A percentile compares a stretch with the other conserved stretches of the same genome.
Evolutionary conservation across 2,113 vertebrate species (phyloP).

Genomic region (Ailuropoda melanoleuca): DNA sequence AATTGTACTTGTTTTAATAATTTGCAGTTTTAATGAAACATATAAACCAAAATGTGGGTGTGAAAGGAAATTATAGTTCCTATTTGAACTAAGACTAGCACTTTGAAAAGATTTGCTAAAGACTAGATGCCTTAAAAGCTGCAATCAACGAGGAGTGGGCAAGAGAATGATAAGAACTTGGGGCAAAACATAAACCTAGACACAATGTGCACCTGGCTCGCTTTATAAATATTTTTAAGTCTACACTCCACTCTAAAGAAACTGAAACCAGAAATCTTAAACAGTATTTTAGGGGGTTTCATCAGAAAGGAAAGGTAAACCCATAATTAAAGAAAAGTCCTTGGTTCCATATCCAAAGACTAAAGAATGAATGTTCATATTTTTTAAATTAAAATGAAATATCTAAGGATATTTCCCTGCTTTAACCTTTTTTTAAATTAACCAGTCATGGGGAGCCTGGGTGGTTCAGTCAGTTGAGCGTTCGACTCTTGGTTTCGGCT

Average conservation of each 20-base stretch:
- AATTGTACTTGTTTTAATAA: not conserved
- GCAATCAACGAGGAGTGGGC: not conserved
- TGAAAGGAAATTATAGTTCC: not conserved
- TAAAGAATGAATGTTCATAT: not conserved
- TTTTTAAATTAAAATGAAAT: conserved; percentile 38
- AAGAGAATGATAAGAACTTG: not conserved
- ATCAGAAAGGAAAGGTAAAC: not conserved
- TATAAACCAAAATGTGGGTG: not conserved
- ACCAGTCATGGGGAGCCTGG: no score
- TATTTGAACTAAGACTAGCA: not conserved
- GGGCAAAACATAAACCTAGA: not conserved
- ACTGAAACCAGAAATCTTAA: not conserved
- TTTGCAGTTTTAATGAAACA: conserved; percentile 7
- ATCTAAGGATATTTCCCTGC: not conserved
- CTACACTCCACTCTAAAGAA: not conserved
- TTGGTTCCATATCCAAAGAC: not conserved
- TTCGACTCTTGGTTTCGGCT: not conserved
- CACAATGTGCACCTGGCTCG: not conserved
- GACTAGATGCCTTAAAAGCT: not conserved
- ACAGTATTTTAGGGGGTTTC: not conserved
- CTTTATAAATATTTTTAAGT: not conserved
- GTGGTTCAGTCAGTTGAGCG: not conserved
- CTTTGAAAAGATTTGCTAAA: conserved; percentile 4
- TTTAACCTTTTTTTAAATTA: not conserved
- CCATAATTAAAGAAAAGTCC: not conserved